A percentile compares a stretch with the other conserved stretches of the same genome.
phyloP scores from a whole-genome alignment of 1,140 invertebrate species.

The Drosophila eugracilis region DNA sequence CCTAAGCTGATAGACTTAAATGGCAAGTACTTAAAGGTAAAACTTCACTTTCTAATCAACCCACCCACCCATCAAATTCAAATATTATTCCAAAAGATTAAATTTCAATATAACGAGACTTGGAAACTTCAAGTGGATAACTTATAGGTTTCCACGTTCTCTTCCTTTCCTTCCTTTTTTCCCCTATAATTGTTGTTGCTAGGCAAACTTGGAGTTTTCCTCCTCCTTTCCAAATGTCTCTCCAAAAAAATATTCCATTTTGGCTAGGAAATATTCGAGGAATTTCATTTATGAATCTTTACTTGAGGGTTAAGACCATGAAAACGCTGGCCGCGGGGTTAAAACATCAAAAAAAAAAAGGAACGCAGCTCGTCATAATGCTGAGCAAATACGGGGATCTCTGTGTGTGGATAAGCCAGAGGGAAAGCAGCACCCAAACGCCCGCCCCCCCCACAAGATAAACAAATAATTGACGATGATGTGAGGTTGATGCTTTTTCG shows the following conservation, averaged over 20 bases:
- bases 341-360: slow-evolving; percentile 48
- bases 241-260: slow-evolving; percentile 25
- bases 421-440: slow-evolving; percentile 22
- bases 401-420: slow-evolving; percentile 21
- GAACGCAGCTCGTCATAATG: slow-evolving; percentile 55
- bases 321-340: slow-evolving; percentile 18
- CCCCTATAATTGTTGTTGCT: slow-evolving; percentile 31
- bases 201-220: slow-evolving; percentile 9
- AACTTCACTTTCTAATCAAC: background rate
- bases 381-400: slow-evolving; percentile 64
- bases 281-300: slow-evolving; percentile 75
- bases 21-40: background rate
- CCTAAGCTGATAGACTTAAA: background rate
- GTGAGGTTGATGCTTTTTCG: slow-evolving; percentile 13
- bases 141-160: background rate
- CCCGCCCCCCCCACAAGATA: slow-evolving; percentile 6
- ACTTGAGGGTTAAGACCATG: slow-evolving; percentile 4
- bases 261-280: slow-evolving; percentile 73
- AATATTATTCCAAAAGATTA: background rate
- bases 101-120: slow-evolving; percentile 4
- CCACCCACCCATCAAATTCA: background rate
- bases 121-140: background rate
- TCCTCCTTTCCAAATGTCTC: background rate
- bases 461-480: slow-evolving; percentile 71
- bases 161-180: background rate